Evolutionary conservation across 1,140 invertebrate genomes (phyloP), one percentile per base, ranked within the genome.

Genomic region (Dendrolimus kikuchii): DNA sequence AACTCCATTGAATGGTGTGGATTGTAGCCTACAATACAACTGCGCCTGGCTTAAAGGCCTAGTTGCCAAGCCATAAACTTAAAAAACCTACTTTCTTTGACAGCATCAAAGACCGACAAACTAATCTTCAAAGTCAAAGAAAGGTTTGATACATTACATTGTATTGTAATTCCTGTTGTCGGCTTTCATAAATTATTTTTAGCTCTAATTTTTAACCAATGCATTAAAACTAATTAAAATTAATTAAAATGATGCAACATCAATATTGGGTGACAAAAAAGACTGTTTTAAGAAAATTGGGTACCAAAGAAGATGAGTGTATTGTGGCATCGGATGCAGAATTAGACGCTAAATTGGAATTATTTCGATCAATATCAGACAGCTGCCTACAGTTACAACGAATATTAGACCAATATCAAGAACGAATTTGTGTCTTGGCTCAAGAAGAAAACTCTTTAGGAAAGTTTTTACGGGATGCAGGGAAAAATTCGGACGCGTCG

Each of bases 251-350:
- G 81, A 94, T 98, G 92, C 96, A 99, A 79, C 95, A 98, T 80
- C 96, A 98, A 60, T 99, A 96, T 86, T 99, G 98, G 98, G 94
- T 99, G 39, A 99, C 98, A 4, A 99, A 99, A 78, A 98, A 99
- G 88, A 93, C 95, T 47, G 92, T 99, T 38, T 92, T 97, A 51
- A 90, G 95, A 67, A 99, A 98, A 89, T 88, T 99, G 9, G 97
- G 98, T 5, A 96, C 97, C 73, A 99, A 99, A 88, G 98, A 99
- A 88, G 98, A 99, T 82, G 97, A 98, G 59, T 97, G 96, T 89
- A 93, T 99, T 66, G 92, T 98, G 8, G 93, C 98, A 10, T 99
- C 96, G 0, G 98, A 99, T 88, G 93, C 97, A 5, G 95, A 99
- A 75, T 88, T 99, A 4, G 98, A 99, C 89, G 94, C 98, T 4